phyloP scores from a whole-genome alignment of 2,888 invertebrate species.

The Trichopria drosophilae region DNA sequence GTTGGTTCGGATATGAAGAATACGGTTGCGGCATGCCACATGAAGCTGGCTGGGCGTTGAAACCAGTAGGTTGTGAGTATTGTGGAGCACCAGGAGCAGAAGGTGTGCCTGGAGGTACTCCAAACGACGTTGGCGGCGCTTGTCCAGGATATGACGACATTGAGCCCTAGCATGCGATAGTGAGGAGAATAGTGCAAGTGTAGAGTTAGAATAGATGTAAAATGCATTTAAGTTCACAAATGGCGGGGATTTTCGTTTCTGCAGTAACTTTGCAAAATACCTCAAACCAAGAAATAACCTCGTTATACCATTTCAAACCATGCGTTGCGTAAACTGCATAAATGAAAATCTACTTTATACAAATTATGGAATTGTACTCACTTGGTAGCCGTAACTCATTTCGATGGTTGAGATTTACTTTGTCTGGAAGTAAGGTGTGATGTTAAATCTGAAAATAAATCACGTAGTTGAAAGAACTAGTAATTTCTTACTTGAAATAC shows the following conservation, averaged over 20 bases:
- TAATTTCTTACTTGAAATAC: no score
- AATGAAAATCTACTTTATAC: conserved; percentile 3
- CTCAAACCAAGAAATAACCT: background rate
- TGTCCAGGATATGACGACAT: conserved; percentile 47
- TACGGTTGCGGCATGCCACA: conserved; percentile 53
- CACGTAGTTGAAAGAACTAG: no score
- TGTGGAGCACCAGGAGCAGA: conserved; percentile 47
- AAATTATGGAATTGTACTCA: conserved; percentile 35
- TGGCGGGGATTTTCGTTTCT: no score
- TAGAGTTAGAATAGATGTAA: conserved; percentile 11
- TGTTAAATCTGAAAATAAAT: no score
- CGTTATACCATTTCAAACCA: conserved; percentile 6
- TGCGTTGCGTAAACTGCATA: conserved; percentile 2
- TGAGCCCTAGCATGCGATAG: conserved; percentile 46
- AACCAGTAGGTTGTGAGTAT: conserved; percentile 39
- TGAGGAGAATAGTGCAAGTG: conserved; percentile 20
- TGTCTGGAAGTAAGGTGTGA: no score
- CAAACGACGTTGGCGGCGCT: conserved; percentile 51
- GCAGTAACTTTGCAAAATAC: no score
- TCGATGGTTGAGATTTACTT: no score
- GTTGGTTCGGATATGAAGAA: conserved; percentile 31
- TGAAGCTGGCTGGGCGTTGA: conserved; percentile 41
- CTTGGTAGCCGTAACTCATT: conserved; percentile 56
- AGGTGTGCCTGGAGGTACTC: conserved; percentile 52
- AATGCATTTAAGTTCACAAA: conserved; percentile 1